phyloP scores from a whole-genome alignment of 2,797 vertebrate genomes.

The Acipenser oxyrinchus region DNA sequence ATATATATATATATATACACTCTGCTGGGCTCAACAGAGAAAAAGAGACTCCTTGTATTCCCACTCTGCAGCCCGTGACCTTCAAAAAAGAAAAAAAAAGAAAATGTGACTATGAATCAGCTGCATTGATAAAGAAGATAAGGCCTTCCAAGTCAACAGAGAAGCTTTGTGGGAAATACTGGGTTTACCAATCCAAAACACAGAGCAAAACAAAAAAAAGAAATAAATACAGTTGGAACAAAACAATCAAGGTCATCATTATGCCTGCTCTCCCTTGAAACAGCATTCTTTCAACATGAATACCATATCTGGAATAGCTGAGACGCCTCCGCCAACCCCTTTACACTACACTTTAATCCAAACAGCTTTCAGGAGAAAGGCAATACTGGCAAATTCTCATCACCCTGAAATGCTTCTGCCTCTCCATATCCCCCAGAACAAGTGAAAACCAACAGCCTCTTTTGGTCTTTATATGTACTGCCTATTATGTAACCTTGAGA shows the following conservation, averaged over 20 bases:
- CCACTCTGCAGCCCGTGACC: conserved; percentile 34
- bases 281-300: conserved; percentile 47
- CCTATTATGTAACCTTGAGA: background rate
- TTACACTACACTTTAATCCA: conserved; percentile 44
- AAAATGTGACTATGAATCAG: conserved; percentile 28
- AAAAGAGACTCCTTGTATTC: conserved; percentile 22
- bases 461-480: background rate
- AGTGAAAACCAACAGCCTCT: background rate
- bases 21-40: conserved; percentile 23
- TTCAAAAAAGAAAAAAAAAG: conserved; percentile 37
- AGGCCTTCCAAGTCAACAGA: conserved; percentile 40
- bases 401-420: background rate
- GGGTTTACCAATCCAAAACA: conserved; percentile 42
- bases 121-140: conserved; percentile 42
- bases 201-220: conserved; percentile 5
- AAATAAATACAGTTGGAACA: conserved; percentile 29
- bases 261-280: conserved; percentile 47
- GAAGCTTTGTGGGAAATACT: conserved; percentile 38
- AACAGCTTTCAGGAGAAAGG: conserved; percentile 36
- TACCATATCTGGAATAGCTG: conserved; percentile 45
- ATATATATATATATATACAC: too few species aligned
- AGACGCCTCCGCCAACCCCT: conserved; percentile 38
- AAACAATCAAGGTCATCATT: conserved; percentile 56
- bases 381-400: conserved; percentile 1
- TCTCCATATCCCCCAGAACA: background rate